phyloP scores from a whole-genome alignment of 2,113 vertebrate genomes.

The Cyanistes caeruleus region DNA sequence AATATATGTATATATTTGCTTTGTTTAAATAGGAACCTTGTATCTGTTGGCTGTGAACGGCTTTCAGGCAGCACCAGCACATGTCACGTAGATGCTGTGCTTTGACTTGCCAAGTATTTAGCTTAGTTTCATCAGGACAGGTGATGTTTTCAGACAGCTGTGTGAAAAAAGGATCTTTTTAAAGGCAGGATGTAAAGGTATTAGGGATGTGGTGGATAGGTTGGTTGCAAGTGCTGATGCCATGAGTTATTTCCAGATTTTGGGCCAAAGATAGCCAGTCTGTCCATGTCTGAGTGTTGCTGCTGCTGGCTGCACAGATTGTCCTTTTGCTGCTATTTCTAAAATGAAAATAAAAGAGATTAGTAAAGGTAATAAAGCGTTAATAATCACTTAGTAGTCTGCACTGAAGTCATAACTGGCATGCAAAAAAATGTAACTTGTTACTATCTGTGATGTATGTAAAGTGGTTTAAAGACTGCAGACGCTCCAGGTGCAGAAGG shows the following conservation, averaged over 20 bases:
- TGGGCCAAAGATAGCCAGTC: neutral
- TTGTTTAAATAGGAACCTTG: neutral
- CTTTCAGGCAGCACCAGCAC: neutral
- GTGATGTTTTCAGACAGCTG: neutral
- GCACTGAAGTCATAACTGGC: neutral
- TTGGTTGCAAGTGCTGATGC: neutral
- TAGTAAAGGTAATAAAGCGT: neutral
- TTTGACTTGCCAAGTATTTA: neutral
- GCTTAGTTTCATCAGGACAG: neutral
- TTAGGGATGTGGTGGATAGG: neutral
- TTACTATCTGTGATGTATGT: neutral
- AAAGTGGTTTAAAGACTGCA: neutral
- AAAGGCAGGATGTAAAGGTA: neutral
- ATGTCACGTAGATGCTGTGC: accelerated
- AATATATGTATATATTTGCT: neutral
- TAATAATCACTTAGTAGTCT: neutral
- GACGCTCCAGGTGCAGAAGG: neutral
- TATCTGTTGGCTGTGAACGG: neutral
- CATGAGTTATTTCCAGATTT: neutral
- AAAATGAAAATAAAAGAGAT: neutral
- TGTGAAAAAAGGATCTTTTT: neutral
- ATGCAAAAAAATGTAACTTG: neutral
- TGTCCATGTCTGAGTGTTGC: neutral
- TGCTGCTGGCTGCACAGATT: neutral
- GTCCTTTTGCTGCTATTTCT: neutral